Percentiles rank a stretch among this genome's conserved stretches.
phyloP scores from a whole-genome alignment of 1,140 invertebrate species.

The Adelges cooleyi region DNA sequence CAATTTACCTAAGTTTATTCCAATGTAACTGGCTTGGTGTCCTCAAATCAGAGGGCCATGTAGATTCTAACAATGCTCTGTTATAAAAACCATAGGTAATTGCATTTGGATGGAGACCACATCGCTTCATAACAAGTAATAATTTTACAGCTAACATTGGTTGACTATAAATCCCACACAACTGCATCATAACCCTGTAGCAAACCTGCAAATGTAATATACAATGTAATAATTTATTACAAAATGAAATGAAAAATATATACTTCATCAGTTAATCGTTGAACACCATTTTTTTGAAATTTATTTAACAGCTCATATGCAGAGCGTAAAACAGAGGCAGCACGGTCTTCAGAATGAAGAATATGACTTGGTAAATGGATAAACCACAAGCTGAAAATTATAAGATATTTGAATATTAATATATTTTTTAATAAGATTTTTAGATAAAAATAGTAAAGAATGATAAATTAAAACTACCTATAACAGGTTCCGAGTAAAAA shows the following conservation, averaged over 20 bases:
- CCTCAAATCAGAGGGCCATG: conserved; percentile 80
- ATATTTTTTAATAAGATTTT: conserved; percentile 19
- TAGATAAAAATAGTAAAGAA: conserved; percentile 26
- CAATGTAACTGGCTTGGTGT: conserved; percentile 74
- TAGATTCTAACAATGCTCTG: conserved; percentile 78
- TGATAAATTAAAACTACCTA: conserved; percentile 36
- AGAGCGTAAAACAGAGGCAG: conserved; percentile 62
- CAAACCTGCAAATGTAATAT: conserved; percentile 55
- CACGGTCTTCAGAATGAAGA: conserved; percentile 48
- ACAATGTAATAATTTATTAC: conserved; percentile 11
- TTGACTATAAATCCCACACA: conserved; percentile 88
- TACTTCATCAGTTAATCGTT: conserved; percentile 76
- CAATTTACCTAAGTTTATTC: conserved; percentile 64
- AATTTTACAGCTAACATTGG: conserved; percentile 91
- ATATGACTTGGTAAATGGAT: conserved; percentile 78
- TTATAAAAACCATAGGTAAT: conserved; percentile 90
- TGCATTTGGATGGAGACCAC: conserved; percentile 88
- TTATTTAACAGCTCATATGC: conserved; percentile 78
- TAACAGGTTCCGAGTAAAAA: conserved; percentile 77
- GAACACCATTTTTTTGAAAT: conserved; percentile 66
- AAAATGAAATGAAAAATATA: conserved; percentile 30
- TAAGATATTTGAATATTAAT: conserved; percentile 1
- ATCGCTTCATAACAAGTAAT: conserved; percentile 89
- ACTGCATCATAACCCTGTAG: conserved; percentile 95
- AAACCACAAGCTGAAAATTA: conserved; percentile 81